Evolutionary conservation across 2,888 invertebrate species (phyloP).

Genomic region (Actias luna): DNA sequence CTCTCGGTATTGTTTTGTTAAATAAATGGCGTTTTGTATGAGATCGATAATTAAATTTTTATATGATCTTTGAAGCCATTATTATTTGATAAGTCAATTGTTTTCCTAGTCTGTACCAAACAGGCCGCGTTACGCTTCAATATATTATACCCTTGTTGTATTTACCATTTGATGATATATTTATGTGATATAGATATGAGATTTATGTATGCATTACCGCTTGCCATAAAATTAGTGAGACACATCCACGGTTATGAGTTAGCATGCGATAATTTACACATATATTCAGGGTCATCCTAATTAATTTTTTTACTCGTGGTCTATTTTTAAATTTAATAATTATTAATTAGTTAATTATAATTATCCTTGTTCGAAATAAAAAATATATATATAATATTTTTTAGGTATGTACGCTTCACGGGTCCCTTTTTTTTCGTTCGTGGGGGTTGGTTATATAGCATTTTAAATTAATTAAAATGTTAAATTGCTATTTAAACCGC

Average conservation of each 20-base stretch:
- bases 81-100: not conserved
- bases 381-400: no score
- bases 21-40: not conserved
- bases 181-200: not conserved
- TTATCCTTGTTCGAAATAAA: no score
- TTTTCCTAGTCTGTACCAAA: not conserved
- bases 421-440: no score
- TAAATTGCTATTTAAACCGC: no score
- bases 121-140: not conserved
- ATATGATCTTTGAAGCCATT: not conserved
- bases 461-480: no score
- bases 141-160: not conserved
- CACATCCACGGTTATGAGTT: not conserved
- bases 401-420: no score
- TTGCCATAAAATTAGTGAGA: slow-evolving; percentile 1
- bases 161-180: not conserved
- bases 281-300: not conserved
- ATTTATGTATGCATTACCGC: not conserved
- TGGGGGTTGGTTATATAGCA: no score
- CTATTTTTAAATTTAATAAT: no score
- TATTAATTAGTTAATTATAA: no score
- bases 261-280: not conserved
- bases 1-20: not conserved
- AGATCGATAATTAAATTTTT: not conserved
- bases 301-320: no score